These are phyloP conservation scores for Fragum fragum DNA, from an alignment of 2,888 invertebrate species.

Conservation along the genomic window DNA sequence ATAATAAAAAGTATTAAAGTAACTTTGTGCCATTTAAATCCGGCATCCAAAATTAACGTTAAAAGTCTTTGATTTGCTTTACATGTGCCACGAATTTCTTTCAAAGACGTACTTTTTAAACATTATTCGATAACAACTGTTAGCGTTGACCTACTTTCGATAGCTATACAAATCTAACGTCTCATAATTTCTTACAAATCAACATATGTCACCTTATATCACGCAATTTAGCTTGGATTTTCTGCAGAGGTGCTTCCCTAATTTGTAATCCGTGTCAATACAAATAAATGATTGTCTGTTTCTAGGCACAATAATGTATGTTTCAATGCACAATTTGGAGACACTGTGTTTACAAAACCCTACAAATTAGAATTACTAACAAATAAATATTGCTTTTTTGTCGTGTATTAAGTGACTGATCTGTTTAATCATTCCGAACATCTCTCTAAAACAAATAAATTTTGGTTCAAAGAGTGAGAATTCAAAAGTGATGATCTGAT, in stretches of 20 bases:
- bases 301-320: neutral
- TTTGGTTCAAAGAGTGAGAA: too few relatives aligned
- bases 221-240: neutral
- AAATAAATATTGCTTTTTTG: neutral
- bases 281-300: neutral
- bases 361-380: neutral
- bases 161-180: neutral
- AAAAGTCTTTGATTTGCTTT: too few relatives aligned
- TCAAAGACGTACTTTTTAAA: too few relatives aligned
- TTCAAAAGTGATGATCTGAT: too few relatives aligned
- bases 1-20: too few relatives aligned
- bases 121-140: too few relatives aligned
- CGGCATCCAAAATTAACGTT: too few relatives aligned
- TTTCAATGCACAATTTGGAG: neutral
- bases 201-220: neutral
- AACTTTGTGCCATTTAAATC: too few relatives aligned
- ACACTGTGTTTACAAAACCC: neutral
- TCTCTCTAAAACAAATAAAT: too few relatives aligned
- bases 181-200: neutral
- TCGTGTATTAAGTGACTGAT: neutral
- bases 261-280: neutral
- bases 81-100: too few relatives aligned
- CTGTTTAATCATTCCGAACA: too few relatives aligned
- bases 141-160: neutral
- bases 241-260: neutral